A percentile compares a stretch with the other conserved stretches of the same genome.
Evolutionary conservation across 2,113 vertebrate species (phyloP).

Genomic region (Petroica traversi): DNA sequence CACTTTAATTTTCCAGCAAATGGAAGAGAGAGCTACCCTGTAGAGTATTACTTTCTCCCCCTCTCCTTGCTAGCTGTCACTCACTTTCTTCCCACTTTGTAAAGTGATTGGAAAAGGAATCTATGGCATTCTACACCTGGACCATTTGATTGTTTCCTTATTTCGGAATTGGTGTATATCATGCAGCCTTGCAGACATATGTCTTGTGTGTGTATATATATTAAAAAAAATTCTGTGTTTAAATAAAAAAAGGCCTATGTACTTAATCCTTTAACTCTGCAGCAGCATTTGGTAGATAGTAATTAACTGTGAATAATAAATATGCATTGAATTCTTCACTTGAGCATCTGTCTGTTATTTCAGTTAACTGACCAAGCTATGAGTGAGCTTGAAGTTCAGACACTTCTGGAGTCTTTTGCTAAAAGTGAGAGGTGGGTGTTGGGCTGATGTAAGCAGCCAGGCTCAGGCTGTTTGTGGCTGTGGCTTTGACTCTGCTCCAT

Average conservation of each 20-base stretch:
- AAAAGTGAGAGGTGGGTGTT: neutral
- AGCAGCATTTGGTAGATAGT: slow-evolving; percentile 83
- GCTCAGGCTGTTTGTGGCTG: neutral
- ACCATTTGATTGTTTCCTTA: slow-evolving; percentile 84
- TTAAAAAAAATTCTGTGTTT: slow-evolving; percentile 80
- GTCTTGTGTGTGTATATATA: slow-evolving; percentile 86
- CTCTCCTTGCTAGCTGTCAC: slow-evolving; percentile 61
- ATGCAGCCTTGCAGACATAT: slow-evolving; percentile 83
- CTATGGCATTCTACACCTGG: slow-evolving; percentile 78
- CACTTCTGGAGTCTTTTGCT: neutral
- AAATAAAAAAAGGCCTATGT: slow-evolving; percentile 81
- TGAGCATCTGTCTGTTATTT: slow-evolving; percentile 65
- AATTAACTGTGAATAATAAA: slow-evolving; percentile 88
- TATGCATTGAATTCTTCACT: slow-evolving; percentile 80
- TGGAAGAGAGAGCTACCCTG: slow-evolving; percentile 54
- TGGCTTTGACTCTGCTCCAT: neutral
- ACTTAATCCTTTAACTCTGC: slow-evolving; percentile 84
- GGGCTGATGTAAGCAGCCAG: neutral
- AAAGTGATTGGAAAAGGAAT: slow-evolving; percentile 68
- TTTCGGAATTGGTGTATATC: slow-evolving; percentile 85
- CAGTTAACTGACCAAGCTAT: neutral
- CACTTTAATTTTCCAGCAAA: slow-evolving; percentile 43
- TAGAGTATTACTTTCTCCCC: slow-evolving; percentile 30
- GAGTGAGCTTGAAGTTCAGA: neutral
- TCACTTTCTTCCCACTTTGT: slow-evolving; percentile 59